Conservation (phyloP, 2,797 vertebrate genomes). For the Macropus fuliginosus region DNA sequence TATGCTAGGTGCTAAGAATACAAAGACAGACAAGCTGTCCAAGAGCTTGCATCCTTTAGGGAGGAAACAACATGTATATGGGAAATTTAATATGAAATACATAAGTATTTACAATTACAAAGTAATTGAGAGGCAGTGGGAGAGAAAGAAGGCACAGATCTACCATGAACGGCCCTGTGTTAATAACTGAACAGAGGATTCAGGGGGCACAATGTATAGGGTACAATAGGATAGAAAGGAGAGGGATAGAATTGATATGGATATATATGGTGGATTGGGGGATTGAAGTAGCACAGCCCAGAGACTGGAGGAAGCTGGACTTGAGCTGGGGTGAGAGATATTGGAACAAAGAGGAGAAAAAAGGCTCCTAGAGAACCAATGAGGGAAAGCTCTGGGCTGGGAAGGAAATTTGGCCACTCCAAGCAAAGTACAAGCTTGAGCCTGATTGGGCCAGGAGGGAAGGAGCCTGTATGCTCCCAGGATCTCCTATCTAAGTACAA, state of each 20-base stretch:
- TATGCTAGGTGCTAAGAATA: background rate
- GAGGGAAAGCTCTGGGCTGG: background rate
- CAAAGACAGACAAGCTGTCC: background rate
- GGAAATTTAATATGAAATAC: background rate
- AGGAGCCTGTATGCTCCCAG: background rate
- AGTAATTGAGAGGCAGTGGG: background rate
- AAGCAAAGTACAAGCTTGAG: background rate
- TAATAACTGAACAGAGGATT: background rate
- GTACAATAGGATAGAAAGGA: background rate
- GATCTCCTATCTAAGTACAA: background rate
- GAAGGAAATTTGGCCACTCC: background rate
- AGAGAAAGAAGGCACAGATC: background rate
- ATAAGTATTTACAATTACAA: background rate
- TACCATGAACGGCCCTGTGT: background rate
- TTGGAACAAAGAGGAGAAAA: background rate
- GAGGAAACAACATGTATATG: background rate
- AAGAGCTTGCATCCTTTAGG: background rate
- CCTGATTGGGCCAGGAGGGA: background rate
- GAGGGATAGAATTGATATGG: background rate
- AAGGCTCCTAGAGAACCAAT: background rate
- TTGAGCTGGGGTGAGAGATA: background rate
- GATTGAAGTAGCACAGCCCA: background rate
- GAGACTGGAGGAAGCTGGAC: background rate
- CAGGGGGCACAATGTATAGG: background rate
- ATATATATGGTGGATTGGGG: background rate